phyloP scores from a whole-genome alignment of 2,797 vertebrate species.

The Bradypodion pumilum region DNA sequence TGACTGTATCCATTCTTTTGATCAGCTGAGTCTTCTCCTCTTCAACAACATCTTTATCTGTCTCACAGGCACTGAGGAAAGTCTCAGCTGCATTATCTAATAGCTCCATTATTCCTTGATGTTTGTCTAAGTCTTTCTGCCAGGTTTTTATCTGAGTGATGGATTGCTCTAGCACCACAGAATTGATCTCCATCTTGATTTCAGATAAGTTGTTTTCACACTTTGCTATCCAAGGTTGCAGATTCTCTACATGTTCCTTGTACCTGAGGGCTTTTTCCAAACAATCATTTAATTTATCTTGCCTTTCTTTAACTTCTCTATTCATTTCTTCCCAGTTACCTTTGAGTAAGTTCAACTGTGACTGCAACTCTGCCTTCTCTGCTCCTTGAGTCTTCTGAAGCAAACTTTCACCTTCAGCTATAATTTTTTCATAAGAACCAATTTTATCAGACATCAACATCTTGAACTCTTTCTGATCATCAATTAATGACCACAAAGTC shows the following conservation, averaged over 20 bases:
- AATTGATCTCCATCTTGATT: conserved; percentile 81
- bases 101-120: conserved; percentile 86
- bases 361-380: conserved; percentile 87
- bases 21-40: conserved; percentile 81
- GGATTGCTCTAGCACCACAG: conserved; percentile 80
- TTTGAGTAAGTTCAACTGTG: conserved; percentile 84
- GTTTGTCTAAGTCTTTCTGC: conserved; percentile 93
- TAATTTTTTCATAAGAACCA: conserved; percentile 81
- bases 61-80: conserved; percentile 84
- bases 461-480: conserved; percentile 83
- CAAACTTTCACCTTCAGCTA: conserved; percentile 88
- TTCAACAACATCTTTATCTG: conserved; percentile 82
- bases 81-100: conserved; percentile 84
- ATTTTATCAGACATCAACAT: conserved; percentile 77
- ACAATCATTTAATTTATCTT: conserved; percentile 82
- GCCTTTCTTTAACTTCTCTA: conserved; percentile 80
- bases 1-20: conserved; percentile 82
- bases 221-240: conserved; percentile 87
- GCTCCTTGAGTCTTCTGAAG: conserved; percentile 88
- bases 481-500: conserved; percentile 79
- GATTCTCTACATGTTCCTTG: conserved; percentile 83
- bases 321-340: conserved; percentile 90
- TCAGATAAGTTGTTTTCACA: conserved; percentile 78
- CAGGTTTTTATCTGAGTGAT: conserved; percentile 84
- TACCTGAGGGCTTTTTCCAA: conserved; percentile 87